Percentiles rank a stretch among this genome's conserved stretches.
These are phyloP conservation scores for Cinara cedri DNA, from an alignment of 2,888 invertebrate genomes.

Conservation along the genomic window DNA sequence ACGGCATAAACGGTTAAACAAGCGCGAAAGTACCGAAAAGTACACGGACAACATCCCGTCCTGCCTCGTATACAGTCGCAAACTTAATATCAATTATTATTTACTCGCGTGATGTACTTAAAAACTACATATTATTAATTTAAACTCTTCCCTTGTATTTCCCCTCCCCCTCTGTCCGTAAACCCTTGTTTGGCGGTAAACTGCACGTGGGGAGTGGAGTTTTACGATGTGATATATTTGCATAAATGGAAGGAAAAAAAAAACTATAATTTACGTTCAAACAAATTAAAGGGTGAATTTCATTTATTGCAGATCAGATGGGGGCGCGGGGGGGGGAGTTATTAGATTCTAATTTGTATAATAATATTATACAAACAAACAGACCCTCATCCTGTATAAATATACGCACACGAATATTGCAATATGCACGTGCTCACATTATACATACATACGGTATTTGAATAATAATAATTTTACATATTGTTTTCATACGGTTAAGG, in stretches of 20 bases:
- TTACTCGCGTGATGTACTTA: not conserved
- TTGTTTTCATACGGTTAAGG: not conserved
- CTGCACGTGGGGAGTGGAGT: not conserved
- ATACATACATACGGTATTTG: not conserved
- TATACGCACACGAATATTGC: not conserved
- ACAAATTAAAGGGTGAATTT: conserved; percentile 48
- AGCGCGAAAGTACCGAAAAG: too few relatives aligned
- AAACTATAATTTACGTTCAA: not conserved
- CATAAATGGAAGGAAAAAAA: not conserved
- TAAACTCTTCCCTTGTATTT: too few relatives aligned
- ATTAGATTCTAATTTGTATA: conserved; percentile 36
- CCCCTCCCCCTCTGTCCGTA: not conserved
- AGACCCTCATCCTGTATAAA: not conserved
- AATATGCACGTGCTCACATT: not conserved
- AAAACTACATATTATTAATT: conserved; percentile 12
- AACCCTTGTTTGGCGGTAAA: too few relatives aligned
- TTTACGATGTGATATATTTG: not conserved
- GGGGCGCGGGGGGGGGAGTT: not conserved
- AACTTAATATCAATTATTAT: too few relatives aligned
- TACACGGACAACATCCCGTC: too few relatives aligned
- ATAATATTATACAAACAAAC: conserved; percentile 20
- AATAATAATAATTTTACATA: conserved; percentile 14
- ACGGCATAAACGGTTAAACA: too few relatives aligned
- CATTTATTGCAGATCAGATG: conserved; percentile 39
- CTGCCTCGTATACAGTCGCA: too few relatives aligned